phyloP scores from a whole-genome alignment of 2,797 vertebrate genomes.

The Zenarchopterus dispar region DNA sequence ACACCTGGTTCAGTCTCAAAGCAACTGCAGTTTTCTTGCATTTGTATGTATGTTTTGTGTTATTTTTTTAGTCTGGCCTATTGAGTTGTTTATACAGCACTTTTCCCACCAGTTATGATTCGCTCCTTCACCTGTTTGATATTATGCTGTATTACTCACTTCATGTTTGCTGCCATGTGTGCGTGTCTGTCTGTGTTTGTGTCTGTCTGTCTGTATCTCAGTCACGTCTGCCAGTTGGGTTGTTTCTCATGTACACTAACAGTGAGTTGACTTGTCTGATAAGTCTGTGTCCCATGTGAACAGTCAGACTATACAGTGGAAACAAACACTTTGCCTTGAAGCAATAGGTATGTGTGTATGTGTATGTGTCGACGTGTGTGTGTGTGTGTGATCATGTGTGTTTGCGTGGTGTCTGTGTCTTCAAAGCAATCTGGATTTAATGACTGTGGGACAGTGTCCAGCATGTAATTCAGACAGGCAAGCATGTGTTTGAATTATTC shows the following conservation, averaged over 20 bases:
- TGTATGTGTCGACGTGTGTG: constrained; percentile 39
- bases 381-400: constrained; percentile 40
- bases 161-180: constrained; percentile 58
- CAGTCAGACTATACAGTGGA: constrained; percentile 74
- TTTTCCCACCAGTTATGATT: constrained; percentile 64
- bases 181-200: constrained; percentile 66
- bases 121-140: constrained; percentile 72
- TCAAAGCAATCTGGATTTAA: constrained; percentile 78
- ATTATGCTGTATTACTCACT: constrained; percentile 75
- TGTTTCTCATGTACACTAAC: constrained; percentile 61
- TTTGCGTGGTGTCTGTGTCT: constrained; percentile 69
- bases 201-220: constrained; percentile 64
- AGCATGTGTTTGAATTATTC: constrained; percentile 66
- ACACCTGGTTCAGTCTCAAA: constrained; percentile 8
- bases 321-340: constrained; percentile 64
- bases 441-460: constrained; percentile 74
- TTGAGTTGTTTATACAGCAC: constrained; percentile 61
- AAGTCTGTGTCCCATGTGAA: constrained; percentile 61
- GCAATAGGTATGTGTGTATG: constrained; percentile 44
- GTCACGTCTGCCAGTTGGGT: constrained; percentile 52
- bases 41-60: constrained; percentile 52
- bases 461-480: constrained; percentile 73
- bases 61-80: constrained; percentile 47
- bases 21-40: constrained; percentile 23
- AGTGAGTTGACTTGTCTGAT: constrained; percentile 53